A percentile compares a stretch with the other conserved stretches of the same genome.
These are phyloP conservation scores for Galerucella pusilla DNA, from an alignment of 2,888 invertebrate species.

Conservation along the genomic window DNA sequence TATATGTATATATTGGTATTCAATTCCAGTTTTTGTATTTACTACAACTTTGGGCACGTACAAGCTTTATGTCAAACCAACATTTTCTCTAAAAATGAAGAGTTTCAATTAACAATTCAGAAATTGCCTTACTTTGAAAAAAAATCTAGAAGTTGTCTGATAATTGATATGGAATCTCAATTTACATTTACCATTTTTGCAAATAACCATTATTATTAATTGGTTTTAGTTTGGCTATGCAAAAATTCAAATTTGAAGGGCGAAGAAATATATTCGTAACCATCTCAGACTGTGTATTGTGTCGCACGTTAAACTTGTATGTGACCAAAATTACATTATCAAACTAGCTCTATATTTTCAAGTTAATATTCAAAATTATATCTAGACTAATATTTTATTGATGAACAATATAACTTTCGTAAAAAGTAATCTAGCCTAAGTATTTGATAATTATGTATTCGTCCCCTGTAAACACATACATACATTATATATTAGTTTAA, in stretches of 20 bases:
- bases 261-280: background rate
- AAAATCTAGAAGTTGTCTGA: no score
- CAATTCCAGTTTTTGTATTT: background rate
- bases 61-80: background rate
- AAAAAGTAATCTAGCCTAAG: conserved; percentile 14
- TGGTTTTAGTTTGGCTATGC: no score
- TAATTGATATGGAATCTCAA: no score
- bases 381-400: background rate
- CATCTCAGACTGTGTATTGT: background rate
- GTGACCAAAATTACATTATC: background rate
- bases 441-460: conserved; percentile 35
- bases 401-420: background rate
- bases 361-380: conserved; percentile 1
- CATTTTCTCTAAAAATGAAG: no score
- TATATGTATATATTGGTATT: background rate
- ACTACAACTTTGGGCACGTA: background rate
- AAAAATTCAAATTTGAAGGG: no score
- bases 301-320: background rate
- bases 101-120: no score
- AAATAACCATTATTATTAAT: no score
- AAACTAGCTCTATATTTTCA: background rate
- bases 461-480: conserved; percentile 35
- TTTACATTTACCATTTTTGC: no score
- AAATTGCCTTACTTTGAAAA: no score
- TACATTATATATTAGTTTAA: conserved; percentile 23